Percentiles rank a stretch among this genome's conserved stretches.
Conservation (phyloP, 1,140 invertebrate genomes). For the Caenorhabditis briggsae region DNA sequence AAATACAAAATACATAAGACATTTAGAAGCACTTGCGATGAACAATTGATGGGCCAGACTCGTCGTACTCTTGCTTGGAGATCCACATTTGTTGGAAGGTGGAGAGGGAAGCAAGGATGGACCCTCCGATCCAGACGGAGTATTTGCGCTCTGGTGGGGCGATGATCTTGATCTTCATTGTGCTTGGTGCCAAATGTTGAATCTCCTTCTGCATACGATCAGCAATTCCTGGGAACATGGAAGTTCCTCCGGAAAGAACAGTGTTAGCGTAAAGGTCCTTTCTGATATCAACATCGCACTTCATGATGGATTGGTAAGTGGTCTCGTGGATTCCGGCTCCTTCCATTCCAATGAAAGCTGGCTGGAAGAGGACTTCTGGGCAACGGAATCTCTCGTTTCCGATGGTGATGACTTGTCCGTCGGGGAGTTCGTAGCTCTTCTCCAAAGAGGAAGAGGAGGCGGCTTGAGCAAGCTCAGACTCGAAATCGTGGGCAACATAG, state of each 20-base stretch:
- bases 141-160: constrained; percentile 79
- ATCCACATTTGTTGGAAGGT: constrained; percentile 80
- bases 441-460: constrained; percentile 80
- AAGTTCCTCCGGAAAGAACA: constrained; percentile 80
- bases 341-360: constrained; percentile 78
- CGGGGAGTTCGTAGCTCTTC: constrained; percentile 80
- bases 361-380: constrained; percentile 80
- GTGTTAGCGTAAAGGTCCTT: constrained; percentile 80
- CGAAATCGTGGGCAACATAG: constrained; percentile 88
- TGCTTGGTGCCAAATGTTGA: constrained; percentile 79
- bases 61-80: constrained; percentile 83
- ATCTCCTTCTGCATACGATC: constrained; percentile 81
- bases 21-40: constrained; percentile 77
- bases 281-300: constrained; percentile 79
- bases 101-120: constrained; percentile 81
- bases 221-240: constrained; percentile 81
- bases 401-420: constrained; percentile 78
- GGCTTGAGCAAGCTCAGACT: constrained; percentile 92
- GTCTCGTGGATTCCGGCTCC: constrained; percentile 78
- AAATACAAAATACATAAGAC: not conserved
- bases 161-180: constrained; percentile 80
- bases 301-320: constrained; percentile 79
- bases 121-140: constrained; percentile 81
- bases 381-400: constrained; percentile 79
- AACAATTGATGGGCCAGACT: constrained; percentile 84